These are phyloP conservation scores for Eilema sororculum DNA, from an alignment of 2,888 invertebrate genomes.

Conservation along the genomic window DNA sequence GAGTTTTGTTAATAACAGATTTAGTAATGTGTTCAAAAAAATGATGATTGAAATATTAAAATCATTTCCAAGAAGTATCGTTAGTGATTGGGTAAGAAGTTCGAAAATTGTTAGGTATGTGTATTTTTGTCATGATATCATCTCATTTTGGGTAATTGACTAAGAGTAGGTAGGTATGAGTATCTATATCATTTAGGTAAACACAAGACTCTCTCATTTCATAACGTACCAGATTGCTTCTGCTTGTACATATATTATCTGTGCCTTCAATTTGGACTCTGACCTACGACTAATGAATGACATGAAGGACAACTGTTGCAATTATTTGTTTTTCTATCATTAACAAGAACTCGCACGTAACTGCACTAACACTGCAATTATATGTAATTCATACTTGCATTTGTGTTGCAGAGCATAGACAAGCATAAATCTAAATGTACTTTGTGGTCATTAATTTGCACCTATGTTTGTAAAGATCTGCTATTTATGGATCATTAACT, in stretches of 20 bases:
- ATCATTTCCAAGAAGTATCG: too few relatives aligned
- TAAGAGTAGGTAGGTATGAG: not conserved
- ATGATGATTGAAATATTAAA: not conserved
- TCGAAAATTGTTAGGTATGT: not conserved
- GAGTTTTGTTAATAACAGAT: not conserved
- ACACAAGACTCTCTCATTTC: not conserved
- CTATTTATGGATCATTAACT: not conserved
- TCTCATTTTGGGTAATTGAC: not conserved
- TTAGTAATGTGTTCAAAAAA: not conserved
- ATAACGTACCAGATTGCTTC: not conserved
- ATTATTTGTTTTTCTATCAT: conserved; percentile 10
- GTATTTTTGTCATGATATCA: not conserved
- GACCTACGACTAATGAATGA: not conserved
- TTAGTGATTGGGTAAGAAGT: not conserved
- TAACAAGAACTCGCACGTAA: not conserved
- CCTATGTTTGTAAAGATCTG: not conserved
- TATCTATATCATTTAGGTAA: not conserved
- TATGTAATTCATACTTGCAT: conserved; percentile 2
- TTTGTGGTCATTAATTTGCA: not conserved
- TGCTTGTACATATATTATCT: too few relatives aligned
- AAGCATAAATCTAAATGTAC: not conserved
- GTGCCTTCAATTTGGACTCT: conserved; percentile 1
- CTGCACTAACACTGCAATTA: conserved; percentile 3
- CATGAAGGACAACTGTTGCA: conserved; percentile 14
- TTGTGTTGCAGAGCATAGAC: not conserved